These are phyloP conservation scores for Nematolebias whitei DNA, from an alignment of 2,113 vertebrate species.

Conservation along the genomic window DNA sequence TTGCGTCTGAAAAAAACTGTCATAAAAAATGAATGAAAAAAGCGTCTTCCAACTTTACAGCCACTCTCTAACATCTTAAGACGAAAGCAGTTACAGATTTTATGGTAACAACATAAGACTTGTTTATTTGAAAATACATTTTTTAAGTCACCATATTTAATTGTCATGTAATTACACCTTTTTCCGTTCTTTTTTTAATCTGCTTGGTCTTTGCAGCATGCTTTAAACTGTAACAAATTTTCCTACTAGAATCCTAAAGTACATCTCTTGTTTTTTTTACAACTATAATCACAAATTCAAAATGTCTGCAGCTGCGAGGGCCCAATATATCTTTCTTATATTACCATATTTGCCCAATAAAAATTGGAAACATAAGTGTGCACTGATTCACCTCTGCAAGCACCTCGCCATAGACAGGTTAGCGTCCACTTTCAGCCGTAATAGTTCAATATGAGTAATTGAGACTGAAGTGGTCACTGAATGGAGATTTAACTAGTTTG, in stretches of 20 bases:
- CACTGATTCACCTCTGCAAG: conserved; percentile 48
- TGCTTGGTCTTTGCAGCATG: not conserved
- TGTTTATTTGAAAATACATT: too few species aligned
- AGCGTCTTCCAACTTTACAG: too few species aligned
- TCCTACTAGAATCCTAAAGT: not conserved
- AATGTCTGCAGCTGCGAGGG: not conserved
- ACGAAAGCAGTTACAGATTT: too few species aligned
- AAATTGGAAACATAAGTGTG: conserved; percentile 18
- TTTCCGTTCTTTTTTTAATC: too few species aligned
- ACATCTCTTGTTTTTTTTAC: not conserved
- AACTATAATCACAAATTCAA: conserved; percentile 23
- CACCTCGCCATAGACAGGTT: conserved; percentile 45
- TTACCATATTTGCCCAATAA: conserved; percentile 28
- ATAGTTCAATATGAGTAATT: conserved; percentile 58
- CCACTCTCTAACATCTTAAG: too few species aligned
- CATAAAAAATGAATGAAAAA: too few species aligned
- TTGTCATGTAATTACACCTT: too few species aligned
- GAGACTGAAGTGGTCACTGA: conserved; percentile 42
- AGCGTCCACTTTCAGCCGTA: conserved; percentile 58
- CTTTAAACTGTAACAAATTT: not conserved
- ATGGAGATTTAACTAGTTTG: conserved; percentile 54
- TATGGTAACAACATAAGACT: too few species aligned
- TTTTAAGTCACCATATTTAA: too few species aligned
- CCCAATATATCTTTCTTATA: not conserved
- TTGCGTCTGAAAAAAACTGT: too few species aligned